Evolutionary conservation across 2,797 vertebrate species (phyloP), one percentile per base, ranked within the genome.

Genomic region (Spea hammondii): DNA sequence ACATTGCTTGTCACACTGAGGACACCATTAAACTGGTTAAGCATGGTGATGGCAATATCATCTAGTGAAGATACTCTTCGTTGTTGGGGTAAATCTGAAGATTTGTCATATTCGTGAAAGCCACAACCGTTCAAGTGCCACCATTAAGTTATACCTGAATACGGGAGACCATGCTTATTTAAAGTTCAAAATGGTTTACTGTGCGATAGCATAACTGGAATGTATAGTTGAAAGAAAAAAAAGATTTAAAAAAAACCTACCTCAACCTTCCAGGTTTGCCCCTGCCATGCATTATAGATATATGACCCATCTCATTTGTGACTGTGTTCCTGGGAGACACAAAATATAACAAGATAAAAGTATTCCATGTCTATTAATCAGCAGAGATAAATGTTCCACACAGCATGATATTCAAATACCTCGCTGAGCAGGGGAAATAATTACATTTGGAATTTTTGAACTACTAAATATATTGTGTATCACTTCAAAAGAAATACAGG

Each of bases 381-480:
- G 72, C 74, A 74, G 75, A 82, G 79, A 74, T 82, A 82, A 77
- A 82, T 82, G 75, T 77, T 82, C 79, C 65, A n/a, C 75, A 46
- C 79, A 82, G 79, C 75, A 77, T 82, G 79, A 82, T 82, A 82
- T 77, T 82, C 75, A 82, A 82, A 82, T 82, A 82, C 70, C 79
- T 82, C 73, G 75, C 79, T 82, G 79, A 82, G 79, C 70, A 74
- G 75, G 70, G 74, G 75, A 77, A 77, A 82, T 82, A 82, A 82
- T 82, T 82, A 82, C 79, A 82, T 82, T 82, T 82, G 79, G 79
- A 74, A 82, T 82, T 82, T 82, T 70, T 82, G 70, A 82, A 82
- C 79, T 82, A 82, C 75, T 65, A 82, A 73, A 82, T 82, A 74
- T 82, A 70, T 82, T 82, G 79, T 82, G 79, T 82, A 82, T 82